Conservation (phyloP, 2,888 invertebrate species). For the Apamea anceps region DNA sequence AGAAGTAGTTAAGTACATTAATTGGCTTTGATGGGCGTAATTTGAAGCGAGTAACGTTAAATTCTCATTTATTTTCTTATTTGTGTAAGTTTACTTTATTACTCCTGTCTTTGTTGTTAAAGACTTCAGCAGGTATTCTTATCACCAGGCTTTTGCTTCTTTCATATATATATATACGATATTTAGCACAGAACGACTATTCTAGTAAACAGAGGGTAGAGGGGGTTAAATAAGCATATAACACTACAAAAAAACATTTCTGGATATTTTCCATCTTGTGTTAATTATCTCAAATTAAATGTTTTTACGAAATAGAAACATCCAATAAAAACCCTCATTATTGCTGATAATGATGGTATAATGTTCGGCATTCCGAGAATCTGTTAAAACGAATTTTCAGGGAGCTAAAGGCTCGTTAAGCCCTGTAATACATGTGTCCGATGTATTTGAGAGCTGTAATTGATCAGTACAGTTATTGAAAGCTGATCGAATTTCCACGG, state of each 20-base stretch:
- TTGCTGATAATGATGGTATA: background rate
- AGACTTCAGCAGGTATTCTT: background rate
- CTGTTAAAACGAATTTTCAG: background rate
- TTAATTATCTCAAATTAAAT: background rate
- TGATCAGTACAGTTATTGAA: constrained; percentile 88
- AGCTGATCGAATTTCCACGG: constrained; percentile 83
- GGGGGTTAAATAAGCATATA: background rate
- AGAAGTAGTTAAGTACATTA: constrained; percentile 18
- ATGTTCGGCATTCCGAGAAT: background rate
- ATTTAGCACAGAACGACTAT: background rate
- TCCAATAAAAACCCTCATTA: background rate
- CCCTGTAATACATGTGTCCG: constrained; percentile 66
- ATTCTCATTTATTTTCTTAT: background rate
- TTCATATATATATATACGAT: background rate
- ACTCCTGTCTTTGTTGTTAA: background rate
- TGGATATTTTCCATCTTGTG: background rate
- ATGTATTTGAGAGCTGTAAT: constrained; percentile 80
- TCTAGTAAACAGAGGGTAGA: background rate
- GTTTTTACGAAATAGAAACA: background rate
- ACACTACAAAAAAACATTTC: background rate
- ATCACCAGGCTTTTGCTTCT: background rate
- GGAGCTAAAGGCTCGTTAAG: background rate
- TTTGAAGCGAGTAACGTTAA: constrained; percentile 8
- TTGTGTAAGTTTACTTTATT: constrained; percentile 1
- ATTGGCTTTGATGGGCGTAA: constrained; percentile 28